Evolutionary conservation across 2,797 vertebrate genomes (phyloP).

Genomic region (Lepus oiostolus): DNA sequence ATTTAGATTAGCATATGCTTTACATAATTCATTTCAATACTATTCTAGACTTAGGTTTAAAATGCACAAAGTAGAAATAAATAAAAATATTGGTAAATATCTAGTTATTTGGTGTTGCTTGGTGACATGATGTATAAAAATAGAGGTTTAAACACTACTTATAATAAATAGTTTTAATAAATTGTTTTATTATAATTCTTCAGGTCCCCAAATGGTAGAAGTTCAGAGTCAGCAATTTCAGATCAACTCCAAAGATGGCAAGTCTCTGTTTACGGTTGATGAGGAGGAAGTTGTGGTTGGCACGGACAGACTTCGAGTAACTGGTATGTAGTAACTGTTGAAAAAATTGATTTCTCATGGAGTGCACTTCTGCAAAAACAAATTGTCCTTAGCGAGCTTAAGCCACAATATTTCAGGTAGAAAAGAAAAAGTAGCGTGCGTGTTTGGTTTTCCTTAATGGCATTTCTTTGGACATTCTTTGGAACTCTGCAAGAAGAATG

Average conservation of each 20-base stretch:
- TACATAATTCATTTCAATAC: not conserved
- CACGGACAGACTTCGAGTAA: constrained; percentile 95
- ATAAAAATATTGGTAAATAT: not conserved
- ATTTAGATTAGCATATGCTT: not conserved
- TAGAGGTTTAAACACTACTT: not conserved
- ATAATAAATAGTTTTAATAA: not conserved
- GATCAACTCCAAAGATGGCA: constrained; percentile 91
- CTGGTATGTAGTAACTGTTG: constrained; percentile 90
- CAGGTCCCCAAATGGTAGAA: constrained; percentile 94
- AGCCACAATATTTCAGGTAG: not conserved
- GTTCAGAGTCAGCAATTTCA: constrained; percentile 92
- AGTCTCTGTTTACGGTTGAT: constrained; percentile 94
- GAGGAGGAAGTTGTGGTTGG: constrained; percentile 92
- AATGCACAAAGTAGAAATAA: not conserved
- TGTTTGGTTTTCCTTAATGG: not conserved
- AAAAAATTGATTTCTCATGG: not conserved
- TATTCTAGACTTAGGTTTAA: not conserved
- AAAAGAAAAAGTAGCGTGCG: not conserved
- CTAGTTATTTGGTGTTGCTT: not conserved
- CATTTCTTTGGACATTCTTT: not conserved
- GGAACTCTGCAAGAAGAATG: not conserved
- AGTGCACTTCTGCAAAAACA: not conserved
- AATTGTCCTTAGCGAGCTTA: not conserved
- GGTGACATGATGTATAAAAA: constrained; percentile 26
- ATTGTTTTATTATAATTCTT: constrained; percentile 72